Conservation (phyloP, 1,140 invertebrate species). For the Macrotrachela quadricornifera region DNA sequence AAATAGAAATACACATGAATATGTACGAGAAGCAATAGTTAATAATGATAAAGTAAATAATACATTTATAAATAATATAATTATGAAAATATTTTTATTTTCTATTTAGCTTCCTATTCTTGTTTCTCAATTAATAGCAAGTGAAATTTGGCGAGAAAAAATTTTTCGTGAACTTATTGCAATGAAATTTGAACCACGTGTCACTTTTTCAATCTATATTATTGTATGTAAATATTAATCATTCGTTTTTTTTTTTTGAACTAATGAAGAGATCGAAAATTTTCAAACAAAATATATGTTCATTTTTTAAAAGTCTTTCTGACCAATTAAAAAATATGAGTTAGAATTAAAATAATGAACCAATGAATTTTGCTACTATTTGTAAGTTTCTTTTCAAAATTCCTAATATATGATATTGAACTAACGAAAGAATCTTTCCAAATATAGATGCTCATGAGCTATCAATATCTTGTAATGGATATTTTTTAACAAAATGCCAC, state of each 20-base stretch:
- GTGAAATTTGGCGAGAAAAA: slow-evolving; percentile 28
- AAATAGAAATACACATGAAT: slow-evolving; percentile 26
- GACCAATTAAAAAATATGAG: background rate
- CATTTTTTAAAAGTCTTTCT: background rate
- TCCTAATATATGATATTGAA: too few relatives aligned
- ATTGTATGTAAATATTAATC: slow-evolving; percentile 16
- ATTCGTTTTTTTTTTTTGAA: too few relatives aligned
- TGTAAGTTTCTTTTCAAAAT: too few relatives aligned
- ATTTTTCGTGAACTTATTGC: slow-evolving; percentile 23
- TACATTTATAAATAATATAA: background rate
- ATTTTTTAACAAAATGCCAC: too few relatives aligned
- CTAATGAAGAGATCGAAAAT: too few relatives aligned
- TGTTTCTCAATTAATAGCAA: slow-evolving; percentile 23
- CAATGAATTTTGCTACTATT: too few relatives aligned
- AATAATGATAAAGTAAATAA: slow-evolving; percentile 22
- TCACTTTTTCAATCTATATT: slow-evolving; percentile 28
- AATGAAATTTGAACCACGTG: slow-evolving; percentile 21
- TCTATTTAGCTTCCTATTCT: slow-evolving; percentile 18
- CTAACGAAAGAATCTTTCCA: too few relatives aligned
- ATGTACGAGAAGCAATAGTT: slow-evolving; percentile 28
- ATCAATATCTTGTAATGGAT: too few relatives aligned
- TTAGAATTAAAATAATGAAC: background rate
- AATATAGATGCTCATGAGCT: too few relatives aligned
- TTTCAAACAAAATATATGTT: too few relatives aligned
- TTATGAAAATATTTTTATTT: background rate